These are phyloP conservation scores for Frieseomelitta varia DNA, from an alignment of 1,140 invertebrate genomes.

Conservation along the genomic window DNA sequence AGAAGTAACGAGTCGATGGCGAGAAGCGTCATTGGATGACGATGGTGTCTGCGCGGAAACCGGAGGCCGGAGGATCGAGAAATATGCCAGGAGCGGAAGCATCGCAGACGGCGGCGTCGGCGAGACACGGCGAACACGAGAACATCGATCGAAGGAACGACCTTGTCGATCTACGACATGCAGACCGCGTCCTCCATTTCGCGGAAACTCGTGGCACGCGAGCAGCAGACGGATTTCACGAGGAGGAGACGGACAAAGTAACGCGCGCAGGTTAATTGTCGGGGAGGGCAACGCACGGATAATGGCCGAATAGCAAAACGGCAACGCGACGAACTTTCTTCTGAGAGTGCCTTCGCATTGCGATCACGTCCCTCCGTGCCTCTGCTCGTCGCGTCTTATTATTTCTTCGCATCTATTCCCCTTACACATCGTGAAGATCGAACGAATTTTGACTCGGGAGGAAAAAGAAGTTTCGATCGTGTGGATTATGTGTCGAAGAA, in stretches of 20 bases:
- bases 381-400: slow-evolving; percentile 30
- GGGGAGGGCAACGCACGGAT: slow-evolving; percentile 55
- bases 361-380: slow-evolving; percentile 28
- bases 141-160: slow-evolving; percentile 56
- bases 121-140: slow-evolving; percentile 33
- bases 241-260: slow-evolving; percentile 53
- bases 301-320: slow-evolving; percentile 49
- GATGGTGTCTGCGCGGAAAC: slow-evolving; percentile 36
- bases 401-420: not conserved
- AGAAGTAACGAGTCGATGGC: not conserved
- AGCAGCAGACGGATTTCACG: slow-evolving; percentile 57
- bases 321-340: slow-evolving; percentile 27
- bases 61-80: slow-evolving; percentile 27
- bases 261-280: slow-evolving; percentile 54
- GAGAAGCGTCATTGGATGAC: slow-evolving; percentile 23
- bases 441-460: not conserved
- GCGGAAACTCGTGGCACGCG: slow-evolving; percentile 63
- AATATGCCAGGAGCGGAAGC: slow-evolving; percentile 55
- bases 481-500: not conserved
- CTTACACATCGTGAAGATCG: not conserved
- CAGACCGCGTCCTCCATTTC: slow-evolving; percentile 61
- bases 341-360: slow-evolving; percentile 7
- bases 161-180: slow-evolving; percentile 63
- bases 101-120: slow-evolving; percentile 53
- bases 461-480: not conserved